Conservation (phyloP, 37 sponge, comb jelly and placozoan genomes). For the Chondrosia reniformis region DNA sequence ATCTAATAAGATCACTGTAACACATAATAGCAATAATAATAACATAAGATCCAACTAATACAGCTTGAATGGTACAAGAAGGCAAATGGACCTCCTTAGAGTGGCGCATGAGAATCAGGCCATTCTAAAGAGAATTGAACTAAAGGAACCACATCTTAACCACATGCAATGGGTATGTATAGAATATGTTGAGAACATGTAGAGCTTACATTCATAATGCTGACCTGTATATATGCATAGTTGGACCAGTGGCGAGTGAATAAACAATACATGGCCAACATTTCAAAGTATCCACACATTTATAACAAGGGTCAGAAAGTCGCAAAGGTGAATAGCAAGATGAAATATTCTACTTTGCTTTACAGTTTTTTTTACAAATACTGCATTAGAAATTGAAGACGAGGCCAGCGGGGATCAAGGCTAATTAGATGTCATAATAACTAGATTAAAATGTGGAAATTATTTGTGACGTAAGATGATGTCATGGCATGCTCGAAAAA, state of each 20-base stretch:
- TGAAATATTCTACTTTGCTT: no score
- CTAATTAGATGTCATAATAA: no score
- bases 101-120: slow-evolving; percentile 87
- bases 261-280: slow-evolving; percentile 72
- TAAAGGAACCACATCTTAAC: slow-evolving; percentile 78
- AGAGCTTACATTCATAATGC: neutral
- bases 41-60: no score
- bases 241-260: slow-evolving; percentile 83
- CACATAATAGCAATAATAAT: no score
- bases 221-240: slow-evolving; percentile 9
- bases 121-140: slow-evolving; percentile 78
- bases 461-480: neutral
- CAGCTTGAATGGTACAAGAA: slow-evolving; percentile 74
- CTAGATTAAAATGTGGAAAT: no score
- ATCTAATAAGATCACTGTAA: neutral
- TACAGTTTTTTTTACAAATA: no score
- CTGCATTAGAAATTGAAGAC: no score
- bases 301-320: slow-evolving; percentile 28
- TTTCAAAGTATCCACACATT: slow-evolving; percentile 73
- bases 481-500: no score
- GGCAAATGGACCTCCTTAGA: slow-evolving; percentile 73
- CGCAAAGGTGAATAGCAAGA: slow-evolving; percentile 6
- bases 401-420: no score
- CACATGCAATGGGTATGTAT: slow-evolving; percentile 59
- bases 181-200: neutral